Evolutionary conservation across 2,888 invertebrate species (phyloP).

Genomic region (Sepioteuthis lessoniana): DNA sequence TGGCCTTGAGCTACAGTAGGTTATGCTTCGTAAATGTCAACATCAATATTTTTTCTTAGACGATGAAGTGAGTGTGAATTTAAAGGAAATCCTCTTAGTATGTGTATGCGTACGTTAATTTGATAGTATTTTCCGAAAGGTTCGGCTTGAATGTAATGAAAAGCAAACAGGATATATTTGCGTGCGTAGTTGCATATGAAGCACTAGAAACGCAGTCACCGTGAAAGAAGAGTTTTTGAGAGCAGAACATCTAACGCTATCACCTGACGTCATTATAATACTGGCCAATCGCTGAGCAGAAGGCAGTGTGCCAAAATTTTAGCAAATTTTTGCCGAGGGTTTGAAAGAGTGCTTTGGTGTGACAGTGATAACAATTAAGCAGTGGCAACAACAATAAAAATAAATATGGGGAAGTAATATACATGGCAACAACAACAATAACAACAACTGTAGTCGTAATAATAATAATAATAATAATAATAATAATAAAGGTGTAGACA

Average conservation of each 20-base stretch:
- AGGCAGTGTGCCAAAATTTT: not conserved
- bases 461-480: no score
- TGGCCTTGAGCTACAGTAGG: no score
- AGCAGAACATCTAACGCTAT: not conserved
- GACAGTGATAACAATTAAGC: not conserved
- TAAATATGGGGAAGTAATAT: no score
- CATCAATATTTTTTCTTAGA: no score
- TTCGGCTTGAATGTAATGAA: not conserved
- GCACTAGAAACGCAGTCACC: slow-evolving; percentile 6
- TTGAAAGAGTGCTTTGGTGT: not conserved
- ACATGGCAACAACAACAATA: no score
- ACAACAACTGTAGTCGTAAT: no score
- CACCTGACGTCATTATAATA: not conserved
- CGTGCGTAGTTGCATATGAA: not conserved
- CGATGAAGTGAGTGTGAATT: no score
- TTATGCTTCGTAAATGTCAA: no score
- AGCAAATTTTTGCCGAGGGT: not conserved
- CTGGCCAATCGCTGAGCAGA: not conserved
- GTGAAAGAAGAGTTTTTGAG: slow-evolving; percentile 25
- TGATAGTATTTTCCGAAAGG: no score
- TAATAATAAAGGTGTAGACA: no score
- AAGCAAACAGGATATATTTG: not conserved
- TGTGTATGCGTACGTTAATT: no score
- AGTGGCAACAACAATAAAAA: not conserved
- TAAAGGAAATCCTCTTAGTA: no score